phyloP scores from a whole-genome alignment of 2,797 vertebrate genomes.

The Ara ararauna region DNA sequence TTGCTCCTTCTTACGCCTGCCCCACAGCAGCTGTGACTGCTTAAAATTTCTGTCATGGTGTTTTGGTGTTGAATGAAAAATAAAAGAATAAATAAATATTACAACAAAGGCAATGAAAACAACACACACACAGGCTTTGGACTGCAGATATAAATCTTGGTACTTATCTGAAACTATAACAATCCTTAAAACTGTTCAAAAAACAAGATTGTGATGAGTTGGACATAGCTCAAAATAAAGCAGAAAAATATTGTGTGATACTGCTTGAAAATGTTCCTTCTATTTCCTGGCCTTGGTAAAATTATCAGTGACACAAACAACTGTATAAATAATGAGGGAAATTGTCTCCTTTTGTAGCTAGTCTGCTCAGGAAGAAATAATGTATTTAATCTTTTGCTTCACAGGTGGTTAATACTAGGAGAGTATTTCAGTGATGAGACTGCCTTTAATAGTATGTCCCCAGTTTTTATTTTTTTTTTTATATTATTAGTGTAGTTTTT shows the following conservation, averaged over 20 bases:
- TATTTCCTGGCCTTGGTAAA: neutral
- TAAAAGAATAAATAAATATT: neutral
- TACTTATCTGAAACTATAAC: neutral
- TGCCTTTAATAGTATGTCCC: neutral
- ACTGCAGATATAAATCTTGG: neutral
- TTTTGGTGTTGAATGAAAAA: neutral
- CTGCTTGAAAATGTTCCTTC: neutral
- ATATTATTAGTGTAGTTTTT: neutral
- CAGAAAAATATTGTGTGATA: neutral
- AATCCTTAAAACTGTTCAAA: neutral
- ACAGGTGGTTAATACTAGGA: neutral
- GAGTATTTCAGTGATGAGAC: neutral
- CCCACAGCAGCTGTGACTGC: neutral
- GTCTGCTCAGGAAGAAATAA: neutral
- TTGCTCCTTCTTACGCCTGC: neutral
- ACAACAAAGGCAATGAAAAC: neutral
- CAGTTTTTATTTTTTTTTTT: neutral
- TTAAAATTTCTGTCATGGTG: neutral
- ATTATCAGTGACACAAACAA: neutral
- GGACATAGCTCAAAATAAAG: neutral
- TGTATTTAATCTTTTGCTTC: slow-evolving; percentile 24
- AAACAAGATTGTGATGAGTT: neutral
- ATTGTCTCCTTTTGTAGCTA: neutral
- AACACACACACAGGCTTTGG: neutral
- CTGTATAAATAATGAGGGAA: neutral